phyloP scores from a whole-genome alignment of 2,888 invertebrate species.

The Cantharis rustica region DNA sequence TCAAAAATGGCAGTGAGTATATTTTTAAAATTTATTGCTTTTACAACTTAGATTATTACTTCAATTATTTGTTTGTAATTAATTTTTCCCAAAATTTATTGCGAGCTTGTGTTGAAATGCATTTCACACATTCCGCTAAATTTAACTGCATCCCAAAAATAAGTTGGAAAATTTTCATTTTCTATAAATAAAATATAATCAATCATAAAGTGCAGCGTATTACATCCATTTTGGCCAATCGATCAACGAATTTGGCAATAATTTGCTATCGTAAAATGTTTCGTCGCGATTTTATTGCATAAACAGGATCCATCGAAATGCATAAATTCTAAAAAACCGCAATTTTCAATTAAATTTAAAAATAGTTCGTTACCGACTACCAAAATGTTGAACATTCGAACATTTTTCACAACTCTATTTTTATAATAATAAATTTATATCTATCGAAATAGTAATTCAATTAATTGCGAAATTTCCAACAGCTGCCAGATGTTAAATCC shows the following conservation, averaged over 20 bases:
- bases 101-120: neutral
- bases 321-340: neutral
- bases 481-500: slow-evolving; percentile 1
- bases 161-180: neutral
- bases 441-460: slow-evolving; percentile 1
- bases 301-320: neutral
- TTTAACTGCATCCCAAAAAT: neutral
- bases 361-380: neutral
- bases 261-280: neutral
- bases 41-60: neutral
- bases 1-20: slow-evolving; percentile 51
- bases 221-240: neutral
- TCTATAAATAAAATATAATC: neutral
- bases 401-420: neutral
- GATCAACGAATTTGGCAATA: neutral
- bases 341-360: neutral
- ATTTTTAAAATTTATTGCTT: neutral
- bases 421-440: neutral
- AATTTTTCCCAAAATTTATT: neutral
- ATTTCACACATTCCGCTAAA: neutral
- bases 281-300: neutral
- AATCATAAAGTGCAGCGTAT: neutral
- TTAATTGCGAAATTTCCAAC: slow-evolving; percentile 3
- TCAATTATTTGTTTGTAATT: neutral
- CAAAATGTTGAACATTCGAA: neutral